phyloP scores from a whole-genome alignment of 2,797 vertebrate genomes.

The Amazonetta brasiliensis region DNA sequence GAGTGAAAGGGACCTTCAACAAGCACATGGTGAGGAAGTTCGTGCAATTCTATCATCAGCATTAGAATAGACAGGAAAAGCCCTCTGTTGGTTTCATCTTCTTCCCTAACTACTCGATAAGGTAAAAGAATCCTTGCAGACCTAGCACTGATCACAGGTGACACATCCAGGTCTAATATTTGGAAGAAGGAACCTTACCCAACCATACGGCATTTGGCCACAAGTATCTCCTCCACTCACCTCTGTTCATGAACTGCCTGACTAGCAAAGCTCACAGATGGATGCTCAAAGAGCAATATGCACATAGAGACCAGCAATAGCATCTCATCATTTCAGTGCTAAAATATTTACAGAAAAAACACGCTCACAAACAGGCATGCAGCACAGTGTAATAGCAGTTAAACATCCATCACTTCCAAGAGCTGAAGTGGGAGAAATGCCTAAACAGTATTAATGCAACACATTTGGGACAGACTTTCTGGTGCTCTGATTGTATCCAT shows the following conservation, averaged over 20 bases:
- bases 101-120: background rate
- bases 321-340: background rate
- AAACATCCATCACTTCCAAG: background rate
- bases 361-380: background rate
- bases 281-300: background rate
- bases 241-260: accelerated
- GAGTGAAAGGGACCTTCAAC: background rate
- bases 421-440: background rate
- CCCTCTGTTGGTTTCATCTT: background rate
- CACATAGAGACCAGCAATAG: background rate
- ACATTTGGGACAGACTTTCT: background rate
- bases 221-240: background rate
- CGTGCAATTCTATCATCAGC: background rate
- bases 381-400: accelerated
- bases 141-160: background rate
- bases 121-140: background rate
- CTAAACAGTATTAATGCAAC: background rate
- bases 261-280: background rate
- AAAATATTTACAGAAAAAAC: background rate
- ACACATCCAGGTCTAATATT: background rate
- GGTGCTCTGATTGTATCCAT: background rate
- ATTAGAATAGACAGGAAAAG: background rate
- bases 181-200: background rate
- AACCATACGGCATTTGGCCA: background rate
- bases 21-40: background rate